Evolutionary conservation across 1,140 invertebrate genomes (phyloP).

Genomic region (Lepidurus packardi): DNA sequence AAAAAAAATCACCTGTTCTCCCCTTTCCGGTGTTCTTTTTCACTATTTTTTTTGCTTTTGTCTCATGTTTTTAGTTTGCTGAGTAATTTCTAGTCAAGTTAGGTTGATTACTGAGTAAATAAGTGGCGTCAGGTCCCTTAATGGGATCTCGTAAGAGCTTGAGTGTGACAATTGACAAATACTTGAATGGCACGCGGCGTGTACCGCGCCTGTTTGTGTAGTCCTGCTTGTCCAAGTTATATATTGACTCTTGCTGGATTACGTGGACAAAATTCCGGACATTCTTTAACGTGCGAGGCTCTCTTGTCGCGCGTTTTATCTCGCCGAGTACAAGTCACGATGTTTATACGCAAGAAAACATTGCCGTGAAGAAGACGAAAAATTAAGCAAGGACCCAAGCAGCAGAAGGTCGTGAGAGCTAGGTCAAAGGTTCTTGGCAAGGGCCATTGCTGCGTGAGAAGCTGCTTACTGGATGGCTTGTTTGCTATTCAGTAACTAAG

Average conservation of each 20-base stretch:
- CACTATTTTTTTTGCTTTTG: neutral
- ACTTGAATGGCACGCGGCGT: conserved; percentile 4
- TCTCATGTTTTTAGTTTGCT: neutral
- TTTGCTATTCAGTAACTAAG: neutral
- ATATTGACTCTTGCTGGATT: neutral
- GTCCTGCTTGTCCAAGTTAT: neutral
- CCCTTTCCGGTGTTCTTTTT: conserved; percentile 17
- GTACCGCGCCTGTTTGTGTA: conserved; percentile 1
- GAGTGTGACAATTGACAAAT: neutral
- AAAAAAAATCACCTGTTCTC: conserved; percentile 10
- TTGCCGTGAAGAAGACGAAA: neutral
- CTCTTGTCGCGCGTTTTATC: too few species aligned
- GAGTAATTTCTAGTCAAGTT: neutral
- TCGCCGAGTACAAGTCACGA: too few species aligned
- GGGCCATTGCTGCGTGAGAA: conserved; percentile 20
- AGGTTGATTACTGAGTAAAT: neutral
- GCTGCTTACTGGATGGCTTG: neutral
- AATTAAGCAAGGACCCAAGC: neutral
- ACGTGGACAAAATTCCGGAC: neutral
- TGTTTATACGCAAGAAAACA: neutral
- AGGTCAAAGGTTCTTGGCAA: conserved; percentile 15
- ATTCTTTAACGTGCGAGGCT: neutral
- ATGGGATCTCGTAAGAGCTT: neutral
- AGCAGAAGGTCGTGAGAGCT: neutral
- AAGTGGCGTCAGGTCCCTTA: neutral